A percentile compares a stretch with the other conserved stretches of the same genome.
Conservation (phyloP, 2,113 vertebrate genomes). For the Campylomormyrus numenius region DNA sequence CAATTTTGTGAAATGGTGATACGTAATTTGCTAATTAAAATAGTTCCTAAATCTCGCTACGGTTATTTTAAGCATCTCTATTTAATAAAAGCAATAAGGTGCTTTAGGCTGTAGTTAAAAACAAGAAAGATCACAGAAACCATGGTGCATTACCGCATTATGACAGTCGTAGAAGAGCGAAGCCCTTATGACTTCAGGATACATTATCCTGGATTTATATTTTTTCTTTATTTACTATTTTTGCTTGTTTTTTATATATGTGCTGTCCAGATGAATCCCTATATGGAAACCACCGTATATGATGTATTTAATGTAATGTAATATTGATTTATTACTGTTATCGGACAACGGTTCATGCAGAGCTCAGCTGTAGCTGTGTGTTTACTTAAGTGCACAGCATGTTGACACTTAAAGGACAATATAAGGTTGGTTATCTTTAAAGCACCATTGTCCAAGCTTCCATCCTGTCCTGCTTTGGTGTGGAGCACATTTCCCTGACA, state of each 20-base stretch:
- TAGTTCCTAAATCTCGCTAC: background rate
- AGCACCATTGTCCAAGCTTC: background rate
- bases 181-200: background rate
- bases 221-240: background rate
- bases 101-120: background rate
- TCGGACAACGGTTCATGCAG: background rate
- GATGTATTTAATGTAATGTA: background rate
- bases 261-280: background rate
- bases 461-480: background rate
- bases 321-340: background rate
- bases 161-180: background rate
- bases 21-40: background rate
- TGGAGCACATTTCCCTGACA: slow-evolving; percentile 39
- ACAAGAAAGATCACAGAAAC: background rate
- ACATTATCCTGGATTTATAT: background rate
- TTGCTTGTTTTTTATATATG: background rate
- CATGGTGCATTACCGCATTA: background rate
- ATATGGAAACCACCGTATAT: background rate
- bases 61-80: background rate
- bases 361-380: background rate
- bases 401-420: background rate
- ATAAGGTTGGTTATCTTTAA: background rate
- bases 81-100: background rate
- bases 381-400: background rate
- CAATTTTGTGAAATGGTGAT: background rate